Conservation (phyloP, 64 coral and sea anemone genomes). For the Stylophora pistillata region DNA sequence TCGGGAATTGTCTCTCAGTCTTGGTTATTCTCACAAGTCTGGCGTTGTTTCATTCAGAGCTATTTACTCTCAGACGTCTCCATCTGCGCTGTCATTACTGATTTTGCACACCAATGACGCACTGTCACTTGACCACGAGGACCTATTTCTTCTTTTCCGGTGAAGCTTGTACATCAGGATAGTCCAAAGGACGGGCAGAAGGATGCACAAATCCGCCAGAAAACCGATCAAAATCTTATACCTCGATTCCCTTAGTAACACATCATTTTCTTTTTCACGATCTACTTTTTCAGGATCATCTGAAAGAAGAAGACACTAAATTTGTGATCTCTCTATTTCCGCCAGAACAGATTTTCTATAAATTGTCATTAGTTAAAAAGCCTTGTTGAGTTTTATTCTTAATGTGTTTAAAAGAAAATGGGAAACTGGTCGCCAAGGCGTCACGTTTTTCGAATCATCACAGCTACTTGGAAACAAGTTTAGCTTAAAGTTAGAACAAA, state of each 20-base stretch:
- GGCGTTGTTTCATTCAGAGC: no score
- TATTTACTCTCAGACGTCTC: background rate
- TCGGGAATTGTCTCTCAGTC: no score
- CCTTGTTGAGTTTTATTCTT: no score
- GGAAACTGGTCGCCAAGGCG: no score
- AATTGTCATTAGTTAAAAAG: no score
- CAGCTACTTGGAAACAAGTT: no score
- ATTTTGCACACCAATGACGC: background rate
- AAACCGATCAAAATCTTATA: conserved; percentile 8
- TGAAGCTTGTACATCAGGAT: background rate
- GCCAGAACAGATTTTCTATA: no score
- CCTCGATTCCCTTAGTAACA: background rate
- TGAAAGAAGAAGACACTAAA: background rate
- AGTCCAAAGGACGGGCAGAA: background rate
- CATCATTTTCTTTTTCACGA: background rate
- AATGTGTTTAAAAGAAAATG: no score
- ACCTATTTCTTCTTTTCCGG: background rate
- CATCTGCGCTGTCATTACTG: background rate
- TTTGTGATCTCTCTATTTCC: background rate
- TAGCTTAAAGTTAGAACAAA: no score
- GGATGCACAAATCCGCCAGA: background rate
- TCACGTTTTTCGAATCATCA: no score
- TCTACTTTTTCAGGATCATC: background rate
- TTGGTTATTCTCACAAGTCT: no score
- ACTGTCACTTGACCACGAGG: background rate